Evolutionary conservation across 2,797 vertebrate genomes (phyloP), one percentile per base, ranked within the genome.

Genomic region (Kryptopterus vitreolus): DNA sequence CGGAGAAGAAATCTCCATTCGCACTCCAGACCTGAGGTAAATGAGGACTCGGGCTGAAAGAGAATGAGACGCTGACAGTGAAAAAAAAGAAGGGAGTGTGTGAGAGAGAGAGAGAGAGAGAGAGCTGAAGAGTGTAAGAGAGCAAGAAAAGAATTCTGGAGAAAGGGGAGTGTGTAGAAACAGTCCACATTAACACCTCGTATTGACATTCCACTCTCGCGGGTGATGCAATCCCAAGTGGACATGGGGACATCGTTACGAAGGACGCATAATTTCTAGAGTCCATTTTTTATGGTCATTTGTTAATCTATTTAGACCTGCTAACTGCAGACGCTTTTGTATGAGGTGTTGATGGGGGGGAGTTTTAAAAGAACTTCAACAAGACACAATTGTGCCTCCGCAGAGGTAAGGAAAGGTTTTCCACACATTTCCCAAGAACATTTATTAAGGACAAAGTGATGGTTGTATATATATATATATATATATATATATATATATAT

Each of bases 1-100:
- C 7, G 18, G 58, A 85, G 61, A 69, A 57, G 69, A 72, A 46
- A 59, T 81, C 71, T 68, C 77, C 76, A 59, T 83, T 79, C 80
- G 58, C 62, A 78, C 62, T 58, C 68, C 31, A 63, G 62, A 58
- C 57, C 46, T 57, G 61, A 80, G 73, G 81, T 74, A 81, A 85
- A 85, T 75, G 77, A 83, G 35, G n/a, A 68, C 58, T 55, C 65
- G n/a, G 38, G 79, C 72, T 76, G 70, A 63, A 72, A 69, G 55
- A 18, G 70, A 84, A 84, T 57, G 62, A 81, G 70, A 77, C 61
- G 43, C 76, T 57, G 38, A 55, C 43, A 61, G 70, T 43, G 33
- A 70, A 55, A 24, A 69, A 59, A 50, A 46, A 16, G 65, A 48
- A 50, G 62, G 72, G 18, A 59, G 46, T 57, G 9, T 57, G 62